Evolutionary conservation across 2,888 invertebrate genomes (phyloP).

Genomic region (Sarcophaga subvicina): DNA sequence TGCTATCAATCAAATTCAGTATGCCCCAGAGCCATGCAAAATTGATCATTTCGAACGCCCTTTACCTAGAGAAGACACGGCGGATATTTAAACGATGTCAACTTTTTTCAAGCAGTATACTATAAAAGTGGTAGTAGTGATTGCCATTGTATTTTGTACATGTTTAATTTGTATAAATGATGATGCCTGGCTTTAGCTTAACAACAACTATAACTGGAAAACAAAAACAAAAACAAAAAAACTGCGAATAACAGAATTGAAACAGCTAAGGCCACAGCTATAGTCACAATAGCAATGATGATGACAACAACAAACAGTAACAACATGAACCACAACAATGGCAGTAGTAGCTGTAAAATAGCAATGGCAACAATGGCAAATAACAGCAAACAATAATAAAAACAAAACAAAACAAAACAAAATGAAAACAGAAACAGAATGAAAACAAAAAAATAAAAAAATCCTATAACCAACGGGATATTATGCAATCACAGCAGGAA

Average conservation of each 20-base stretch:
- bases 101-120: too few species aligned
- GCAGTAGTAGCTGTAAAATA: slow-evolving; percentile 5
- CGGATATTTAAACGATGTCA: too few species aligned
- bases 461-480: slow-evolving; percentile 74
- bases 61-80: too few species aligned
- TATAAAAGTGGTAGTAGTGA: too few species aligned
- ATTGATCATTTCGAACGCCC: too few species aligned
- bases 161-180: too few species aligned
- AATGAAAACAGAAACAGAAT: too few species aligned
- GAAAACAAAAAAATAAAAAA: not conserved
- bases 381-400: slow-evolving; percentile 13
- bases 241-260: slow-evolving; percentile 48
- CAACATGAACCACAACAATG: slow-evolving; percentile 37
- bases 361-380: not conserved
- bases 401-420: slow-evolving; percentile 20
- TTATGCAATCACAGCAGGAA: slow-evolving; percentile 80
- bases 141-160: too few species aligned
- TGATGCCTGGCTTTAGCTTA: too few species aligned
- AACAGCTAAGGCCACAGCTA: slow-evolving; percentile 41
- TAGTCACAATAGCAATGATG: slow-evolving; percentile 36
- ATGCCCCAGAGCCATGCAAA: too few species aligned
- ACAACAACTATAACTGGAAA: too few species aligned
- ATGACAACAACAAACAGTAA: slow-evolving; percentile 38
- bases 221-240: slow-evolving; percentile 35
- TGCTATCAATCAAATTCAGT: too few species aligned